Evolutionary conservation across 2,888 invertebrate species (phyloP).

Genomic region (Abrostola triplasia): DNA sequence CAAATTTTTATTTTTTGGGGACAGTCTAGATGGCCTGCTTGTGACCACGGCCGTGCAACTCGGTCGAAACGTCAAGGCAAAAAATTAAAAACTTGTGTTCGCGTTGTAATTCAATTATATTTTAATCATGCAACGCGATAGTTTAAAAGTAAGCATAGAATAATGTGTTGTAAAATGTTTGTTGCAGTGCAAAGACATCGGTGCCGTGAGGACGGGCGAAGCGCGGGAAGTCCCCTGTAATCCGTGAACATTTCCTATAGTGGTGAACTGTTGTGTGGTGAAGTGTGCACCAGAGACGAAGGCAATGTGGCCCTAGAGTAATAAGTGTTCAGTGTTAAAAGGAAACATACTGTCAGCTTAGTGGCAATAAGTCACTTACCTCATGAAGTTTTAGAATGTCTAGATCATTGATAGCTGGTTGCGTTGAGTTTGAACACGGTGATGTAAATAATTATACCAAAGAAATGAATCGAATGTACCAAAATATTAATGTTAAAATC

Average conservation of each 20-base stretch:
- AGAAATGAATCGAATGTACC: constrained; percentile 30
- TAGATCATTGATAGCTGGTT: constrained; percentile 19
- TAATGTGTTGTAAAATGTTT: constrained; percentile 51
- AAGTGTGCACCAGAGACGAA: constrained; percentile 2
- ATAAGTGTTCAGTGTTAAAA: constrained; percentile 41
- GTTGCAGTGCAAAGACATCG: constrained; percentile 82
- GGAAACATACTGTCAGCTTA: constrained; percentile 5
- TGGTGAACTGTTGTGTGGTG: constrained; percentile 11
- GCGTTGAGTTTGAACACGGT: constrained; percentile 8
- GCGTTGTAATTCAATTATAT: too few relatives aligned
- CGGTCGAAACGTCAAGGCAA: too few relatives aligned
- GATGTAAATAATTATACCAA: constrained; percentile 53
- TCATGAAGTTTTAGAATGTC: constrained; percentile 18
- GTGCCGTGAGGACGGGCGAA: constrained; percentile 79
- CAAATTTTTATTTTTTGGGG: too few relatives aligned
- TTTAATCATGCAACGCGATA: too few relatives aligned
- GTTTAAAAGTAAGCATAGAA: constrained; percentile 2
- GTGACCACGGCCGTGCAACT: too few relatives aligned
- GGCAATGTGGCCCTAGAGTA: constrained; percentile 26
- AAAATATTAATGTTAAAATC: constrained; percentile 5
- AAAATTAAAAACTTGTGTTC: too few relatives aligned
- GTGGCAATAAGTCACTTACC: constrained; percentile 10
- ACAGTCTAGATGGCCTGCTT: too few relatives aligned
- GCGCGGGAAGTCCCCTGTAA: constrained; percentile 63
- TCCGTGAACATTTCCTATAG: constrained; percentile 78